Percentiles rank a stretch among this genome's conserved stretches.
These are phyloP conservation scores for Contarinia nasturtii DNA, from an alignment of 1,140 invertebrate genomes.

Conservation along the genomic window DNA sequence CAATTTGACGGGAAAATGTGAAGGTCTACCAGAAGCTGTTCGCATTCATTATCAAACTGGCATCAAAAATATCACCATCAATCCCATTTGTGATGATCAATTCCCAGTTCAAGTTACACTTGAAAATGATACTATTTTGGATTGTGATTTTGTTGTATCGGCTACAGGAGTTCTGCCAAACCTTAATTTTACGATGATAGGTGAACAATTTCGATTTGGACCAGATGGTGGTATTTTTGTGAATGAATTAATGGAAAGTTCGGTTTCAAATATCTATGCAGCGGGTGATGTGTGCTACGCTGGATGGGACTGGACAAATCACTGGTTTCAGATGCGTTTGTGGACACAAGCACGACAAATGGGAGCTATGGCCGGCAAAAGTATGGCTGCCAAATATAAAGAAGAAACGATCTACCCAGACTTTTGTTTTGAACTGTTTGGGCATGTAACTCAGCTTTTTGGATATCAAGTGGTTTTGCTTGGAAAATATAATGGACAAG, in stretches of 20 bases:
- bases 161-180: slow-evolving; percentile 82
- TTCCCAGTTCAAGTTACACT: slow-evolving; percentile 59
- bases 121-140: slow-evolving; percentile 51
- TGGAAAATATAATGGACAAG: slow-evolving; percentile 88
- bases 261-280: slow-evolving; percentile 62
- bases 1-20: slow-evolving; percentile 34
- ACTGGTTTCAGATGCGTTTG: slow-evolving; percentile 93
- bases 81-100: slow-evolving; percentile 15
- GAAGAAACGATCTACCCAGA: slow-evolving; percentile 56
- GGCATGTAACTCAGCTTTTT: slow-evolving; percentile 91
- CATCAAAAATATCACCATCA: slow-evolving; percentile 32
- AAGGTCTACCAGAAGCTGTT: slow-evolving; percentile 22
- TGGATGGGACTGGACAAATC: slow-evolving; percentile 50
- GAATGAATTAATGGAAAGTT: slow-evolving; percentile 72
- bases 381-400: slow-evolving; percentile 51
- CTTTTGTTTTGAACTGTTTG: slow-evolving; percentile 94
- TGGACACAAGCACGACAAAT: slow-evolving; percentile 98
- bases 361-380: slow-evolving; percentile 83
- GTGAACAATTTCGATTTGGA: slow-evolving; percentile 33
- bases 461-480: slow-evolving; percentile 86
- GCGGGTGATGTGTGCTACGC: slow-evolving; percentile 85
- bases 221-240: slow-evolving; percentile 63
- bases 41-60: slow-evolving; percentile 52
- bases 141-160: slow-evolving; percentile 85
- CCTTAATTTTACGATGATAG: slow-evolving; percentile 29